Conservation (phyloP, 2,113 vertebrate genomes). For the Scophthalmus maximus region DNA sequence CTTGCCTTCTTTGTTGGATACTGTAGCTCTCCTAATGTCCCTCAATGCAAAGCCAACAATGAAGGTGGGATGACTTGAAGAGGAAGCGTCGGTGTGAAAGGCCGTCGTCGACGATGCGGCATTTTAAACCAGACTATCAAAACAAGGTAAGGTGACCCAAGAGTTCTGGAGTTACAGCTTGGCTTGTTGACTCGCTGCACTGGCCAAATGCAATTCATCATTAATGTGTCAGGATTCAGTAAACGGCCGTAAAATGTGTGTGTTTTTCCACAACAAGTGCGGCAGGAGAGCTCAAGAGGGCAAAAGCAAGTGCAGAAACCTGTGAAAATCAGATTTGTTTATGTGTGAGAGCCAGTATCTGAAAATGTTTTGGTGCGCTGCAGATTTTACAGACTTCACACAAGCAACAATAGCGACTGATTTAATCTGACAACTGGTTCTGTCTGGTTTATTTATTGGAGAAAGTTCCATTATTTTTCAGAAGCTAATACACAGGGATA, state of each 20-base stretch:
- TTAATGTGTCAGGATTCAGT: slow-evolving; percentile 54
- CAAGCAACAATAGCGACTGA: background rate
- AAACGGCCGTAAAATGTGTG: slow-evolving; percentile 27
- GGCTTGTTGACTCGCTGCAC: slow-evolving; percentile 43
- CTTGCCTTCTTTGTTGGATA: slow-evolving; percentile 54
- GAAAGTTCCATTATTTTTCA: background rate
- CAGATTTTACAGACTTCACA: background rate
- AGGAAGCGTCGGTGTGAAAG: slow-evolving; percentile 58
- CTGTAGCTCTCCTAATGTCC: slow-evolving; percentile 61
- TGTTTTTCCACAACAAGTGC: slow-evolving; percentile 11
- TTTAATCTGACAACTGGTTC: background rate
- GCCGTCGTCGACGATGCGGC: slow-evolving; percentile 71
- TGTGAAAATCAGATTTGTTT: background rate
- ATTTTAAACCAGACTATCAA: slow-evolving; percentile 78
- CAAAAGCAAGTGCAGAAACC: background rate
- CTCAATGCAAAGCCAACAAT: slow-evolving; percentile 68
- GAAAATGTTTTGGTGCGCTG: background rate
- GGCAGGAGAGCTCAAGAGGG: background rate
- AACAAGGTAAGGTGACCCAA: slow-evolving; percentile 82
- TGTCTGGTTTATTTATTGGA: background rate
- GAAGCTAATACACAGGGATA: background rate
- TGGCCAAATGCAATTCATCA: slow-evolving; percentile 61
- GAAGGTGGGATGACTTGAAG: slow-evolving; percentile 60
- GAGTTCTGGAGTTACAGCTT: slow-evolving; percentile 71
- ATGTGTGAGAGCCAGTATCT: background rate